A percentile compares a stretch with the other conserved stretches of the same genome.
phyloP scores from a whole-genome alignment of 2,113 vertebrate genomes.

The Engystomops pustulosus region DNA sequence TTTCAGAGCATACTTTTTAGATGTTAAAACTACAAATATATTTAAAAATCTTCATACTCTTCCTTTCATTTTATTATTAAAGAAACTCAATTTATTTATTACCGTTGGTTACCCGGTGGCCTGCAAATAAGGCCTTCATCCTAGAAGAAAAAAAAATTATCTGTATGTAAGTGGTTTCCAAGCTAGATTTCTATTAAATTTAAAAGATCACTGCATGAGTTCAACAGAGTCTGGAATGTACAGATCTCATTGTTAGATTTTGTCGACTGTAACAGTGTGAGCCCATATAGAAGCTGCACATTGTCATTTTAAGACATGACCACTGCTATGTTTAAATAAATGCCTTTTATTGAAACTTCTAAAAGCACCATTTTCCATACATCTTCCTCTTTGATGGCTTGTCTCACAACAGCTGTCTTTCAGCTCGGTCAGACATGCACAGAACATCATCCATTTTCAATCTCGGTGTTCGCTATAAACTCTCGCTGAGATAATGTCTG shows the following conservation, averaged over 20 bases:
- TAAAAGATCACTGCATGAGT: conserved; percentile 16
- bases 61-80: not conserved
- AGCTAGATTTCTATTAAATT: conserved; percentile 1
- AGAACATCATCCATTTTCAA: conserved; percentile 23
- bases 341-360: conserved; percentile 37
- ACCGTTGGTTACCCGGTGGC: not conserved
- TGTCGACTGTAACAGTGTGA: conserved; percentile 3
- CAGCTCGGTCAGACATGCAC: conserved; percentile 10
- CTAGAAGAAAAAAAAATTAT: not conserved
- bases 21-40: not conserved
- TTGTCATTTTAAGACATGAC: conserved; percentile 35
- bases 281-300: conserved; percentile 19
- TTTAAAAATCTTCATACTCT: not conserved
- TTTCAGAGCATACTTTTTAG: no score
- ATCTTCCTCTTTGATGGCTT: conserved; percentile 41
- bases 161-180: not conserved
- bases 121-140: not conserved
- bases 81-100: not conserved
- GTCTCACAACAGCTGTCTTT: conserved; percentile 38
- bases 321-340: conserved; percentile 43
- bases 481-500: conserved; percentile 46
- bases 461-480: conserved; percentile 40
- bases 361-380: conserved; percentile 31
- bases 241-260: conserved; percentile 16
- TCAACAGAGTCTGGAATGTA: conserved; percentile 1